Evolutionary conservation across 2,797 vertebrate genomes (phyloP), one percentile per base, ranked within the genome.

Genomic region (Moxostoma hubbsi): DNA sequence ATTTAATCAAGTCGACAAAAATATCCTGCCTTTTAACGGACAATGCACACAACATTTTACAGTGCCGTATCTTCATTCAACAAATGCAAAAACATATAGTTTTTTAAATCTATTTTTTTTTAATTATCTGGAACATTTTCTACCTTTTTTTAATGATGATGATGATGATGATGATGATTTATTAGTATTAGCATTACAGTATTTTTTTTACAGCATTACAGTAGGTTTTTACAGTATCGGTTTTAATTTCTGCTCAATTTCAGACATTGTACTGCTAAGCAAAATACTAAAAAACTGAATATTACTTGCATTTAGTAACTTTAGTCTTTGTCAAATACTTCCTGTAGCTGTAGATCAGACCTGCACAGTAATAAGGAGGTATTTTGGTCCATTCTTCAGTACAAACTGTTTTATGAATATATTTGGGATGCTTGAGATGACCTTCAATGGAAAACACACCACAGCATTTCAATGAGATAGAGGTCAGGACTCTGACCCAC

Each of bases 401-500:
- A 24, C 63, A 58, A 74, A 18, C 49, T 9, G 63, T 66, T 66
- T 15, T 45, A 18, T 54, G 43, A 62, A 70, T 77, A 63, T 62
- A 36, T 77, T 70, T 53, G 47, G 47, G 46, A 77, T 9, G 49
- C 47, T 49, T 46, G 49, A 77, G 62, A 69, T 54, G 58, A 3
- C 66, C 58, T 75, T 76, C 53, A 67, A 67, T 8, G 47, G 45
- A 76, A 76, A 76, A 49, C 53, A 57, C 57, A 63, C 45, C 53
- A 67, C 11, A 58, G 74, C 53, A 50, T 76, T 66, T 76, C 12
- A 76, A 67, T 76, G 74, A 76, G 51, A 49, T 7, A 57, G 74
- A 75, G 62, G 45, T 58, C 74, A 76, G 53, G 11, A 58, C 11
- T 67, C 15, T 49, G 63, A 67, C 53, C 51, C 51, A 66, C 51